Evolutionary conservation across 2,797 vertebrate genomes (phyloP), one percentile per base, ranked within the genome.

Genomic region (Syngnathus acus): DNA sequence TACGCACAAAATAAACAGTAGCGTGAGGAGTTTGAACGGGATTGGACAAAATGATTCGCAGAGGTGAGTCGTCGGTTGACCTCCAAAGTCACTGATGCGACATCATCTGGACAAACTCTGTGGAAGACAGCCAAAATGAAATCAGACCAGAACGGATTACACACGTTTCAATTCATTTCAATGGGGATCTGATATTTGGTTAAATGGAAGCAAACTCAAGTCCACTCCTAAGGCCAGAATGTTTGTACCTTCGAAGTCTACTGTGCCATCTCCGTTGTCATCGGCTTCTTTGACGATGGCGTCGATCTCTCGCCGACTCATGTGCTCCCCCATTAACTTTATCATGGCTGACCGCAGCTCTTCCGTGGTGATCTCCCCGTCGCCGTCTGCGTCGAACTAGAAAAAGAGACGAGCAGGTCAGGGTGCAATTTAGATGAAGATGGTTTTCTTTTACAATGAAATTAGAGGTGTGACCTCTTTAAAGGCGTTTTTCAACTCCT

Each of bases 311-410:
- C 88, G 89, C 50, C 83, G 91, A 64, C 81, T 94, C 92, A 98
- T 95, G 77, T 95, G 95, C 72, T 97, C 92, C 16, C 97, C 97
- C 82, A 99, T 89, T 67, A 99, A 89, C 82, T 98, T 98, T 65
- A 78, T 94, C 96, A 99, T 98, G 67, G 96, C 96, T 55, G 84
- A 87, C 16, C 96, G 89, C 54, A 99, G 84, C 83, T 99, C 97
- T 48, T 92, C 93, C 47, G 94, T 97, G 5, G 96, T 98, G 85
- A 99, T 99, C 84, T 94, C 92, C n/a, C 97, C 97, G 4, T 98
- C 97, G 6, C 96, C 96, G 0, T 99, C 98, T 79, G 93, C 92
- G 80, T 99, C 97, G 59, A 99, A 99, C 96, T 99, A 48, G 16
- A 19, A 19, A 59, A 10, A 1, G 2, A 39, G 7, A 60, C 48